A percentile compares a stretch with the other conserved stretches of the same genome.
These are phyloP conservation scores for Acanthurus leucopareius DNA, from an alignment of 2,797 vertebrate species.

Conservation along the genomic window DNA sequence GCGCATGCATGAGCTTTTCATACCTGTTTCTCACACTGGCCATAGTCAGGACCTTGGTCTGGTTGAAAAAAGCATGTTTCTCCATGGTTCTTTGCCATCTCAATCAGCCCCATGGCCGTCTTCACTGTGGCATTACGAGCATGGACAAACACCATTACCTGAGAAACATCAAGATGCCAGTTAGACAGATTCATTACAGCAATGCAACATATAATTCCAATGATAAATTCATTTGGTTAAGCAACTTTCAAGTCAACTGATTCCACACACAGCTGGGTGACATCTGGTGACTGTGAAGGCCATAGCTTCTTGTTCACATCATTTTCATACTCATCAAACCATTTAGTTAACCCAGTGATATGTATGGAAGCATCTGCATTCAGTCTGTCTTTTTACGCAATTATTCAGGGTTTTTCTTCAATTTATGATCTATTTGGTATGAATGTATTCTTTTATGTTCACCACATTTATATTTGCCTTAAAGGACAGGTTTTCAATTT, in stretches of 20 bases:
- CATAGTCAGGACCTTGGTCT: constrained; percentile 91
- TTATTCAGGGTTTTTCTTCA: neutral
- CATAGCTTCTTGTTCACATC: no score
- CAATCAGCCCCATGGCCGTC: constrained; percentile 94
- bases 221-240: neutral
- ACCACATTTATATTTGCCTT: neutral
- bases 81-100: constrained; percentile 95
- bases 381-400: neutral
- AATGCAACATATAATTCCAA: neutral
- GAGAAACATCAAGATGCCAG: constrained; percentile 42
- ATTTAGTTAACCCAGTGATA: neutral
- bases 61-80: constrained; percentile 91
- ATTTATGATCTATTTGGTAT: no score
- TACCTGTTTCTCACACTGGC: constrained; percentile 97
- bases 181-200: neutral
- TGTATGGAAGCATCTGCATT: neutral
- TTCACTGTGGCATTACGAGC: constrained; percentile 96
- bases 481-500: no score
- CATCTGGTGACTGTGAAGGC: neutral
- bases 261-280: neutral
- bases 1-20: neutral
- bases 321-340: neutral
- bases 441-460: no score
- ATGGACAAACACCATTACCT: constrained; percentile 99
- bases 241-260: neutral